Evolutionary conservation across 1,140 invertebrate species (phyloP), one percentile per base, ranked within the genome.

Genomic region (Drosophila mayri): DNA sequence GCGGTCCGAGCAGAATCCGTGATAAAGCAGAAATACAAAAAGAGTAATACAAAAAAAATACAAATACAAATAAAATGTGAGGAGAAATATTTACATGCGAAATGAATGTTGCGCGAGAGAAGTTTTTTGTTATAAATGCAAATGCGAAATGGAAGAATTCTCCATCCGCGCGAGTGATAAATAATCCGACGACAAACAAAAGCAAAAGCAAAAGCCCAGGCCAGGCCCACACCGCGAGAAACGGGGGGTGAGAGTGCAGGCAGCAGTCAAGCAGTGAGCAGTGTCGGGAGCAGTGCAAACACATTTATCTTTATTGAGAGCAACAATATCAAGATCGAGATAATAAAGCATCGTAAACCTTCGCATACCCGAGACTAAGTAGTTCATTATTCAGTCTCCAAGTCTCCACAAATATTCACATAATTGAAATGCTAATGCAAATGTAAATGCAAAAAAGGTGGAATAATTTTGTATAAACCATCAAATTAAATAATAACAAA

Each of bases 251-350:
- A 20, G 44, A 46, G 25, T 25, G 25, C 25, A 25, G 25, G 4
- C 25, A 46, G 44, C 43, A 44, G 43, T 22, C 6, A 14, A 22
- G 38, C 8, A 40, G 47, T 28, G 59, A 25, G 37, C 30, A 10
- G 52, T 49, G 37, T 52, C 72, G 41, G 72, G 64, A 77, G 76
- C 76, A 77, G 47, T 80, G 70, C 79, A 81, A 82, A 81, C 67
- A 78, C 59, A 82, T 74, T 78, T 82, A 82, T 82, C 80, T 82
- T 64, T 82, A 82, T 82, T 82, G 68, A 78, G 72, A 83, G 59
- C 59, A 75, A 80, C 46, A 80, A 70, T 62, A 80, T 76, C 62
- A 80, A 77, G 59, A 75, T 75, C 72, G 50, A 59, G 68, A 72
- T 72, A 76, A 84, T 76, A 84, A 84, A 83, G 78, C 70, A 55